Percentiles rank a stretch among this genome's conserved stretches.
Evolutionary conservation across 2,113 vertebrate genomes (phyloP).

Genomic region (Aptenodytes forsteri): DNA sequence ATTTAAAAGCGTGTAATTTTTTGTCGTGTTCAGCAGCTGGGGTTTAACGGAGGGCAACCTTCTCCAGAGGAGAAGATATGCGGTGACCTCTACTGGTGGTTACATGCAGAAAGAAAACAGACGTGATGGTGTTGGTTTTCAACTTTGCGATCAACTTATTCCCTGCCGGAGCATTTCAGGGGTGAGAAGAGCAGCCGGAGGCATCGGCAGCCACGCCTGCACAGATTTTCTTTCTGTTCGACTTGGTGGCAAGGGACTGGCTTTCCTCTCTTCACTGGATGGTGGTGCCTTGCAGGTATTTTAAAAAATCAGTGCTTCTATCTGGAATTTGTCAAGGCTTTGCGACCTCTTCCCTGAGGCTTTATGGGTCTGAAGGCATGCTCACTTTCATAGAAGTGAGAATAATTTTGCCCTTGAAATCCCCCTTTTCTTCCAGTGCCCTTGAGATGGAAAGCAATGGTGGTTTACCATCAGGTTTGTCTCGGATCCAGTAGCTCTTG

Average conservation of each 20-base stretch:
- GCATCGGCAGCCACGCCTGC: no score
- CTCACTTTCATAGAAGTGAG: background rate
- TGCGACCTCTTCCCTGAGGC: background rate
- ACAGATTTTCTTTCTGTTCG: background rate
- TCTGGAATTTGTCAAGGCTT: background rate
- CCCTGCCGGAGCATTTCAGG: background rate
- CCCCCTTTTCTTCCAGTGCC: background rate
- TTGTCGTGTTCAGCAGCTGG: background rate
- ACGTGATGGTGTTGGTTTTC: rapidly evolving
- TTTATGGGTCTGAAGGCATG: background rate
- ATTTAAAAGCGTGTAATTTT: background rate
- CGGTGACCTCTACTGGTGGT: background rate
- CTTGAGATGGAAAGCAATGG: background rate
- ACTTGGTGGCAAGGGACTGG: background rate
- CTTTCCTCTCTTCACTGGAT: background rate
- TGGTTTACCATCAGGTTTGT: background rate
- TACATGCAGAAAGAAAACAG: background rate
- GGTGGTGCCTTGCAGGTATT: background rate
- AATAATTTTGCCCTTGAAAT: background rate
- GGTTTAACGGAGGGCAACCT: background rate
- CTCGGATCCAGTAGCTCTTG: background rate
- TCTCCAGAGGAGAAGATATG: background rate
- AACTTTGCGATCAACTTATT: rapidly evolving
- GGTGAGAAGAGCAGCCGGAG: background rate
- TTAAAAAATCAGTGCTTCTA: background rate